Base-by-base conservation (phyloP, 2,888 invertebrate species). In the Hypomecis atomaria region DNA sequence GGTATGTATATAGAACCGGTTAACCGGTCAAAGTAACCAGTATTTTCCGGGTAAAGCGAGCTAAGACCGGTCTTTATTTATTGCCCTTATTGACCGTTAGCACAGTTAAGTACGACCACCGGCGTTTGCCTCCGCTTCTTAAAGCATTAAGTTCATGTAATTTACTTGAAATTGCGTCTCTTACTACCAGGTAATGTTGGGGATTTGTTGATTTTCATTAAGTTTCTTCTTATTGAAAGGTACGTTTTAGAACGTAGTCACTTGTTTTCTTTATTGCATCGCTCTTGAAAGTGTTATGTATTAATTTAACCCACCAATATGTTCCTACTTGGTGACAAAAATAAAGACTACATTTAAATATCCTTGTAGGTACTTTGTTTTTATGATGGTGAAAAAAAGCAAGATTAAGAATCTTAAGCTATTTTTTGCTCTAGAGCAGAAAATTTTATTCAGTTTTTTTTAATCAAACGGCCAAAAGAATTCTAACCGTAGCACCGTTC, bases 31-130 rank as follows among this genome's bases (percentile, higher is more conserved):
- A 45, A 50, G 53, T 38, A 44, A 34, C 63, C 59, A 49, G 53
- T 59, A 53, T 58, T 63, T 58, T 40, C 58, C 59, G 47, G 62
- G 44, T 45, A 36, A 47, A 37, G 37, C 47, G 8, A 40, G 53
- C 65, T 69, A 68, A 72, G 66, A 65, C 64, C 59, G 63, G 66
- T 59, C 66, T 70, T 67, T 68, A 81, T 79, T 77, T 80, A 82
- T 78, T 66, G 70, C 73, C 71, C 75, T 77, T 79, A 81, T 79
- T 78, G 80, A 79, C 80, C 79, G 78, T 78, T 80, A 76, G 73
- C 74, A 72, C 73, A 72, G 76, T 75, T 77, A 74, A 77, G 73
- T 73, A 71, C 73, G 71, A 73, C 65, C 74, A 71, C 67, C 55
- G 66, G 64, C 64, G 70, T 59, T 65, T 54, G 66, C 60, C 56